Evolutionary conservation across 2,888 invertebrate genomes (phyloP).

Genomic region (Zhuqinia jingwanae): DNA sequence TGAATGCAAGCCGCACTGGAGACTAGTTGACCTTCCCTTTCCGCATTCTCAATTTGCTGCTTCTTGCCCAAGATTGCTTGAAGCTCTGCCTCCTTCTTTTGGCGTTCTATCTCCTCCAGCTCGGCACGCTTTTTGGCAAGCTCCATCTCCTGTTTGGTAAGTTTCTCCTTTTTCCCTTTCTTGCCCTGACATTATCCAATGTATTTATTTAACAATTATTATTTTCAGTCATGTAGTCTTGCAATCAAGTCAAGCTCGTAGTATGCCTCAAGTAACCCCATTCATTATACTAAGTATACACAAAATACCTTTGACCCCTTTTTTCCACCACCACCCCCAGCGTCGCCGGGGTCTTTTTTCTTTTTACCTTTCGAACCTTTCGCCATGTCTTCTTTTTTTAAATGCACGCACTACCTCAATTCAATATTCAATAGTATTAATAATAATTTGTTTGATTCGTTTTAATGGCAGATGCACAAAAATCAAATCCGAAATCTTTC

Average conservation of each 20-base stretch:
- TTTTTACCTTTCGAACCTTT: conserved; percentile 48
- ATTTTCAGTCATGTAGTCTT: too few species aligned
- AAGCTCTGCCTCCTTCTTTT: conserved; percentile 67
- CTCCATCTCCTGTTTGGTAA: conserved; percentile 72
- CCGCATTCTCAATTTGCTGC: conserved; percentile 54
- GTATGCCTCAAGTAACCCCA: not conserved
- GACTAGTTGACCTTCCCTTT: conserved; percentile 68
- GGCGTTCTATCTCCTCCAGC: conserved; percentile 67
- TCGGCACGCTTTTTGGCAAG: conserved; percentile 70
- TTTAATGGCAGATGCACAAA: too few species aligned
- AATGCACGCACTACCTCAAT: too few species aligned
- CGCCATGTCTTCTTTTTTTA: conserved; percentile 43
- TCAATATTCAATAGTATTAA: too few species aligned
- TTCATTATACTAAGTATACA: not conserved
- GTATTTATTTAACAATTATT: too few species aligned
- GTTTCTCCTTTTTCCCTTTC: conserved; percentile 41
- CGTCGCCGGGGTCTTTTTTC: conserved; percentile 18
- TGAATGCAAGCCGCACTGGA: conserved; percentile 72
- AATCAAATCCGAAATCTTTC: too few species aligned
- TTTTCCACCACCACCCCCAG: conserved; percentile 38
- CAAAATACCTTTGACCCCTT: conserved; percentile 53
- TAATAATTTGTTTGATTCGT: too few species aligned
- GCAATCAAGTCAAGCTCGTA: too few species aligned
- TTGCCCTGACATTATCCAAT: not conserved
- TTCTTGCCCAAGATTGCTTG: conserved; percentile 58